Evolutionary conservation across 2,888 invertebrate species (phyloP).

Genomic region (Yponomeuta evonymella): DNA sequence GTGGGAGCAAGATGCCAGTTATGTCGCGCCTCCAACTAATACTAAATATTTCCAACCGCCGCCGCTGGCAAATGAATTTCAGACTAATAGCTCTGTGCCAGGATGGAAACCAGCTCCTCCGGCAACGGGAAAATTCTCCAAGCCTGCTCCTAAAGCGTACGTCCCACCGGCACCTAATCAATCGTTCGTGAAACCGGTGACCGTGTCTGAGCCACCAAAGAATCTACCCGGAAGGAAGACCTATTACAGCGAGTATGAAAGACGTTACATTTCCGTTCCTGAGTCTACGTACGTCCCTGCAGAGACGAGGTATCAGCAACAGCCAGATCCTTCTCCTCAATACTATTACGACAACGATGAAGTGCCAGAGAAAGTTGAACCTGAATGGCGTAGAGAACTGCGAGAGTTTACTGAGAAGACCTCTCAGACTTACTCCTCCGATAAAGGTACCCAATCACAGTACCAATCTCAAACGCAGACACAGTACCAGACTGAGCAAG

Average conservation of each 20-base stretch:
- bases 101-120: conserved; percentile 16
- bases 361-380: conserved; percentile 54
- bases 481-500: conserved; percentile 22
- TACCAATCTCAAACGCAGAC: conserved; percentile 33
- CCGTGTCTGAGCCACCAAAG: conserved; percentile 37
- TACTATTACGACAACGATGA: conserved; percentile 68
- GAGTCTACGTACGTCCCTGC: conserved; percentile 63
- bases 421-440: background rate
- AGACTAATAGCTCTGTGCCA: conserved; percentile 7
- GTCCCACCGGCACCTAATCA: conserved; percentile 69
- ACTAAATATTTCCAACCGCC: conserved; percentile 48
- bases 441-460: conserved; percentile 39
- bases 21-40: conserved; percentile 38
- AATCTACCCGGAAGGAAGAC: conserved; percentile 60
- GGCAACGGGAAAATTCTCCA: conserved; percentile 37
- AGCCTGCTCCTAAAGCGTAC: conserved; percentile 55
- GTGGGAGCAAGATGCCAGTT: conserved; percentile 64
- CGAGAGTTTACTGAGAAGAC: conserved; percentile 68
- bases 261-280: conserved; percentile 66
- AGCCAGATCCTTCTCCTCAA: conserved; percentile 65
- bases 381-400: conserved; percentile 67
- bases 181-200: conserved; percentile 58
- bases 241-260: conserved; percentile 69
- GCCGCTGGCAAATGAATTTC: conserved; percentile 34
- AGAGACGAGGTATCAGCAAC: conserved; percentile 59